Conservation (phyloP, 2,888 invertebrate genomes). For the Drosophila melanosoma region DNA sequence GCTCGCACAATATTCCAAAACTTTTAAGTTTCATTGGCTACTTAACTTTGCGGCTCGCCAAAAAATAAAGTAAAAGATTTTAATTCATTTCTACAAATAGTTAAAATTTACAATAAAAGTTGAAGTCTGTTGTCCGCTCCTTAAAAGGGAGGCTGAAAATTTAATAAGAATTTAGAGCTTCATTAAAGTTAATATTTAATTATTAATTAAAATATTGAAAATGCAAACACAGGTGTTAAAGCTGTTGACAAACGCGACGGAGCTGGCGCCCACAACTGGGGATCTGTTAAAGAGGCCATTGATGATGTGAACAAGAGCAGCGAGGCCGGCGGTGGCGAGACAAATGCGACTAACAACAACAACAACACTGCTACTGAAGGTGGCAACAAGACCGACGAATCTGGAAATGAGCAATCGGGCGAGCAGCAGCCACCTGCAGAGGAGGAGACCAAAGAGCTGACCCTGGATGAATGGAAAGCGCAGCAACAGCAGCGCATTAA, state of each 20-base stretch:
- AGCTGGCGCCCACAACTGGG: slow-evolving; percentile 98
- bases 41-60: not conserved
- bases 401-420: slow-evolving; percentile 84
- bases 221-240: slow-evolving; percentile 88
- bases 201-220: not conserved
- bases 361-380: slow-evolving; percentile 61
- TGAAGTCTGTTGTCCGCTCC: not conserved
- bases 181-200: not conserved
- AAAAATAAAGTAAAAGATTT: not conserved
- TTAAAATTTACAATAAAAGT: not conserved
- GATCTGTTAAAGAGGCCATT: slow-evolving; percentile 95
- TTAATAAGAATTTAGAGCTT: not conserved
- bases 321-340: slow-evolving; percentile 58
- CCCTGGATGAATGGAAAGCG: slow-evolving; percentile 98
- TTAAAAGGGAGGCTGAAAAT: not conserved
- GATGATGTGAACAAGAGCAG: slow-evolving; percentile 86
- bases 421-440: slow-evolving; percentile 86
- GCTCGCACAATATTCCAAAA: not conserved
- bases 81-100: not conserved
- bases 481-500: slow-evolving; percentile 92
- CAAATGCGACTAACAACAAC: slow-evolving; percentile 75
- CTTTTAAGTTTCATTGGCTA: not conserved
- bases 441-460: slow-evolving; percentile 94
- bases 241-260: slow-evolving; percentile 98
- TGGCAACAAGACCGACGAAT: slow-evolving; percentile 78